Evolutionary conservation across 2,888 invertebrate species (phyloP), one percentile per base, ranked within the genome.

Genomic region (Chrysodeixis includens): DNA sequence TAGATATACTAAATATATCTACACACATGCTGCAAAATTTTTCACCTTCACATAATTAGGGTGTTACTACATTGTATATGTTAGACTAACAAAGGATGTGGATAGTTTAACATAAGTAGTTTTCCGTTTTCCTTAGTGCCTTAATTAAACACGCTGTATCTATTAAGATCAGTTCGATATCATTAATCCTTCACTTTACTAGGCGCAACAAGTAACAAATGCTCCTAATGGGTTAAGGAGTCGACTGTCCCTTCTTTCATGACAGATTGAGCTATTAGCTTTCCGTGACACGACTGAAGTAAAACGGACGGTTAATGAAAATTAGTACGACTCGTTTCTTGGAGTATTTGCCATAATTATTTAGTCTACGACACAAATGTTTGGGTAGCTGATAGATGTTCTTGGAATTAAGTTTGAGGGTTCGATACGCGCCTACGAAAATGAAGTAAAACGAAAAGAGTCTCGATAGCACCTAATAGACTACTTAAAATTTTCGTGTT

Each of bases 251-350:
- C 14, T 40, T 40, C n/a, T 40, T n/a, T n/a, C 40, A n/a, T n/a
- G n/a, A 40, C 40, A 40, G 40, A 5, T 40, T 40, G n/a, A 40
- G n/a, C n/a, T 6, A 40, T 40, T n/a, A n/a, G 40, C n/a, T 40
- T 40, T n/a, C 40, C 40, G 40, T n/a, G 40, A 40, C 40, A 40
- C 14, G 40, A n/a, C 40, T n/a, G n/a, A n/a, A 40, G 40, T 40
- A 40, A 3, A n/a, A n/a, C 1, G 40, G 5, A 40, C 14, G n/a
- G 40, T 40, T 40, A 40, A 40, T 40, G 40, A 40, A 40, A n/a
- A n/a, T 40, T 40, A n/a, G 14, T 7, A 6, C 40, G 40, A 40
- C 14, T 7, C 1, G 5, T 40, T 40, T n/a, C 40, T 40, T n/a
- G n/a, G 6, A 40, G 40, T 40, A 4, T n/a, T 40, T n/a, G 35